Conservation (phyloP, 2,888 invertebrate genomes). For the Cheilosia soror region DNA sequence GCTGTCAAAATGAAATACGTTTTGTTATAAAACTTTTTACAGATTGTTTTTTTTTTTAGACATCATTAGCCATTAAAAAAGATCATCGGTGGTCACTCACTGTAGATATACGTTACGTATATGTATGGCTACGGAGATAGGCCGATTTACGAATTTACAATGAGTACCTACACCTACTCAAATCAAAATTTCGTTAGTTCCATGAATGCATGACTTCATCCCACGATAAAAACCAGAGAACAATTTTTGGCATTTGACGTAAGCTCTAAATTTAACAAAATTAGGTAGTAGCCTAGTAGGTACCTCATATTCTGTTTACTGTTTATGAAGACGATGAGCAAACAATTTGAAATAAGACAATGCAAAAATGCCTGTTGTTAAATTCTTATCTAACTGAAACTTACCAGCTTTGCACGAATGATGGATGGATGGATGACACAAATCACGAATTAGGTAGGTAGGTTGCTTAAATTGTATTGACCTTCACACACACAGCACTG, state of each 20-base stretch:
- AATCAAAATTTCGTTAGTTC: slow-evolving; percentile 83
- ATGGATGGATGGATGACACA: background rate
- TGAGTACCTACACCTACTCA: no score
- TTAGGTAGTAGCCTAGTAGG: no score
- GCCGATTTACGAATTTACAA: no score
- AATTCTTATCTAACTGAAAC: slow-evolving; percentile 34
- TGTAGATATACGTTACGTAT: no score
- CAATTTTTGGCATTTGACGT: slow-evolving; percentile 11
- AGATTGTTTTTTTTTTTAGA: no score
- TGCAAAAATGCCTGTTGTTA: background rate
- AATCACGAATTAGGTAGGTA: background rate
- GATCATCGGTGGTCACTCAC: no score
- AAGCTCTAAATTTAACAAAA: slow-evolving; percentile 35
- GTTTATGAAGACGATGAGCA: slow-evolving; percentile 2
- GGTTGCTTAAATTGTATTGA: background rate
- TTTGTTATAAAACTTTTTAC: no score
- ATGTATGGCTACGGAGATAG: no score
- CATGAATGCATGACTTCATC: background rate
- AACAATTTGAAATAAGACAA: background rate
- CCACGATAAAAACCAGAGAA: background rate
- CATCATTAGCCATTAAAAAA: no score
- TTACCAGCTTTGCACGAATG: slow-evolving; percentile 1
- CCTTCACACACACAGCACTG: slow-evolving; percentile 7
- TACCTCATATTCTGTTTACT: background rate
- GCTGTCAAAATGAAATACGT: no score